Conservation (phyloP, 2,888 invertebrate species). For the Callosobruchus maculatus region DNA sequence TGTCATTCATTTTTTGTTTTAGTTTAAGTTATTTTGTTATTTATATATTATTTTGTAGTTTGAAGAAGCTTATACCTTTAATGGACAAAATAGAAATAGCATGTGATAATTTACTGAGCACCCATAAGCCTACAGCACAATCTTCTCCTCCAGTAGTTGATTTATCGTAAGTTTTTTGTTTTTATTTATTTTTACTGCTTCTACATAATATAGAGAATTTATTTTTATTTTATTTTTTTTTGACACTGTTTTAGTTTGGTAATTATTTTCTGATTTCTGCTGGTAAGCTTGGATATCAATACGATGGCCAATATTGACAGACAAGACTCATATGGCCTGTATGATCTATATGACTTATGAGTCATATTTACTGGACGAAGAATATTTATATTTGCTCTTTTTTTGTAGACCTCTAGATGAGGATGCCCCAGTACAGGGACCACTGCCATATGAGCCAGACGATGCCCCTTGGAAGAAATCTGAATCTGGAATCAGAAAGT, state of each 20-base stretch:
- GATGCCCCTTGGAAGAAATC: constrained; percentile 92
- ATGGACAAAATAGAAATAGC: constrained; percentile 33
- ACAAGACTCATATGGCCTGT: too few relatives aligned
- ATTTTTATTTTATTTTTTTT: constrained; percentile 12
- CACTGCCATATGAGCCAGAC: constrained; percentile 92
- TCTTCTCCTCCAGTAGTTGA: constrained; percentile 11
- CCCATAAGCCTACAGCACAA: constrained; percentile 8
- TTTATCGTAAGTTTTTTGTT: constrained; percentile 25
- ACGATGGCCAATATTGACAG: too few relatives aligned
- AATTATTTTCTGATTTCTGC: too few relatives aligned
- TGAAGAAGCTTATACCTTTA: constrained; percentile 29
- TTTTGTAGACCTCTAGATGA: constrained; percentile 56
- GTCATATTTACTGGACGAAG: too few relatives aligned
- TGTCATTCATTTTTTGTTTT: constrained; percentile 10
- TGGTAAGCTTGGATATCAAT: too few relatives aligned
- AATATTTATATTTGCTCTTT: background rate
- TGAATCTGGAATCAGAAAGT: constrained; percentile 86
- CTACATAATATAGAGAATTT: constrained; percentile 2
- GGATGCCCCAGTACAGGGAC: constrained; percentile 93
- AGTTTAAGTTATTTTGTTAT: constrained; percentile 3
- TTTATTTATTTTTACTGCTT: constrained; percentile 12
- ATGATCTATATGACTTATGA: too few relatives aligned
- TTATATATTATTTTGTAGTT: constrained; percentile 30
- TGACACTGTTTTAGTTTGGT: too few relatives aligned
- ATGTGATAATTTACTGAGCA: constrained; percentile 28